Base-by-base conservation (phyloP, 2,888 invertebrate genomes). In the Conchocele bisecta region DNA sequence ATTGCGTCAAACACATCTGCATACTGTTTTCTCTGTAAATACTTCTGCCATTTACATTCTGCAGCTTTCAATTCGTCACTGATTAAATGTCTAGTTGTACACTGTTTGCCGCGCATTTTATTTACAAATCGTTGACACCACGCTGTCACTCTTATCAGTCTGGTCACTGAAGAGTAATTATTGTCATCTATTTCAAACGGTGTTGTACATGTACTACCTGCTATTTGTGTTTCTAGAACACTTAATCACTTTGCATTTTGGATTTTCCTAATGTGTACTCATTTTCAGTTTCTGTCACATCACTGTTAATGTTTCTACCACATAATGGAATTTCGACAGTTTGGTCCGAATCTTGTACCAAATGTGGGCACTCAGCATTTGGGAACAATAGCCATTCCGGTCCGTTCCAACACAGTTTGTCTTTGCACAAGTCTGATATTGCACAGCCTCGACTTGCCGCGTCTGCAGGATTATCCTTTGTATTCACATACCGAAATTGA, bases 101-200 rank as follows among this genome's bases (percentile, higher is more conserved):
- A n/a, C 3, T 17, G n/a, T 20, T 35, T 37, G 17, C 54, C 35
- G 41, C 24, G n/a, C n/a, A 61, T 20, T 13, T 50, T 39, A 11
- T 37, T 26, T 5, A 61, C n/a, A 24, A 61, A 61, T 7, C 31
- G 26, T 20, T 11, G 20, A 11, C 17, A n/a, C 15, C n/a, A 41
- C 15, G 61, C 61, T 5, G 61, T 61, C 20, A 61, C 51, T 37
- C 61, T 33, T 6, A 61, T 1, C 17, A 61, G 28, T 22, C 17
- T 60, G 20, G 33, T 20, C 20, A 15, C 17, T 51, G 61, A 51
- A 17, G 61, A 61, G 42, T 39, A 46, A 15, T n/a, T 11, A 15
- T 29, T 24, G 22, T 17, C n/a, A 15, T 61, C 41, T 1, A 61
- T 61, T 3, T 24, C 51, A 13, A 61, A 51, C 22, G 61, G 51